Conservation (phyloP, 2,888 invertebrate species). For the Dascillus cervinus region DNA sequence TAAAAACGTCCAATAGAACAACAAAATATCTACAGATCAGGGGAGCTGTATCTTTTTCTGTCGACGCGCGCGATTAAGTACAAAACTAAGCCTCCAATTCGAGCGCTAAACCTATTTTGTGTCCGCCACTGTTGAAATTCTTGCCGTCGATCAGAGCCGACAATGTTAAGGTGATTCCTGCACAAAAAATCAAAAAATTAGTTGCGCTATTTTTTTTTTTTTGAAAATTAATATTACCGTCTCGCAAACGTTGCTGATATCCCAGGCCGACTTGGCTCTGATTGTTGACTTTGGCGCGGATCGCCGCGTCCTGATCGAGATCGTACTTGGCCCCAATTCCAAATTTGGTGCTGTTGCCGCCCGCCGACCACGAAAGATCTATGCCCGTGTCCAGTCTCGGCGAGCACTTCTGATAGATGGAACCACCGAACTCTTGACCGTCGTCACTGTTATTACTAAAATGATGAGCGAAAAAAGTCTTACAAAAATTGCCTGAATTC, state of each 20-base stretch:
- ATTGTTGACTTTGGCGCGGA: constrained; percentile 94
- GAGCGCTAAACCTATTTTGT: constrained; percentile 93
- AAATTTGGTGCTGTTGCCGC: constrained; percentile 84
- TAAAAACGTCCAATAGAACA: constrained; percentile 4
- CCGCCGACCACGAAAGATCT: constrained; percentile 85
- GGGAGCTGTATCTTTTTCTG: no score
- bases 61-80: no score
- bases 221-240: constrained; percentile 58
- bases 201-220: no score
- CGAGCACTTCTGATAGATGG: constrained; percentile 88
- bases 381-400: constrained; percentile 83
- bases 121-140: constrained; percentile 96
- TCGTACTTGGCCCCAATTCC: constrained; percentile 86
- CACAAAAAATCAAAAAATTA: no score
- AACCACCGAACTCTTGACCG: constrained; percentile 88
- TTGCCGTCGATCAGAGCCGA: constrained; percentile 93
- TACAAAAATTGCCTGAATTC: not conserved
- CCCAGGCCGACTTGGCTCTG: constrained; percentile 90
- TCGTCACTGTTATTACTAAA: constrained; percentile 62
- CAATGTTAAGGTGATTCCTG: constrained; percentile 83
- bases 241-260: constrained; percentile 86
- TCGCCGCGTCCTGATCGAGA: constrained; percentile 72
- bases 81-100: constrained; percentile 88
- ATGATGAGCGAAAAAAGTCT: constrained; percentile 6
- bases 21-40: constrained; percentile 22